These are phyloP conservation scores for Actenoides lindsayi DNA, from an alignment of 2,113 vertebrate species.

Conservation along the genomic window DNA sequence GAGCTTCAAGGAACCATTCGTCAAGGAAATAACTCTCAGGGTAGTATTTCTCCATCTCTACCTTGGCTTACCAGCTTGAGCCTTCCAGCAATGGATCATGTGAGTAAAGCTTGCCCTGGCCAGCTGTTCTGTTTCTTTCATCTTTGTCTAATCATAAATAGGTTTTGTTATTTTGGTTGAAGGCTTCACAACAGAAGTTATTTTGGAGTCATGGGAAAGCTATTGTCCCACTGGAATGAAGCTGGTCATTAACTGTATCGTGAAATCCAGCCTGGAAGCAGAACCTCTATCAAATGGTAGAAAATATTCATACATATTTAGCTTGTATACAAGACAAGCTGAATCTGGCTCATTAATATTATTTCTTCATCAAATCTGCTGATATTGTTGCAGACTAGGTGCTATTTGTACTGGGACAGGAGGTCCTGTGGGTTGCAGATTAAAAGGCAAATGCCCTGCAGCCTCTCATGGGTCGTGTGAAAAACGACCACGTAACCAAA, in stretches of 20 bases:
- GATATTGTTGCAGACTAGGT: neutral
- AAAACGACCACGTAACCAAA: neutral
- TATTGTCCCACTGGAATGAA: neutral
- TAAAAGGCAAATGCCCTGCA: neutral
- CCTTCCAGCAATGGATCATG: conserved; percentile 39
- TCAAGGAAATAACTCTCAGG: neutral
- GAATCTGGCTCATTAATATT: neutral
- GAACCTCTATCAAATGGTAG: neutral
- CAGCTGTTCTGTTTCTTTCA: neutral
- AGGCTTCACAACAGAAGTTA: neutral
- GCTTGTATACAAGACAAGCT: neutral
- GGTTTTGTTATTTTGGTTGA: neutral
- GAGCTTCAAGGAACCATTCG: neutral
- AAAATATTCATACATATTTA: neutral
- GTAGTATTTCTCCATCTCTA: neutral
- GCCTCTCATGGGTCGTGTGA: neutral
- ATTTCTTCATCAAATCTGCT: neutral
- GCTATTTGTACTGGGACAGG: neutral
- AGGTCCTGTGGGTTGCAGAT: neutral
- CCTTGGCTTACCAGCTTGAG: neutral
- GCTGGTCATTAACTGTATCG: neutral
- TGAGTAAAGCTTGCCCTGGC: conserved; percentile 33
- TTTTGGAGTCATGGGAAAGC: neutral
- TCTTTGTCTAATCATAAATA: neutral
- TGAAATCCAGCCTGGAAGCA: neutral